phyloP scores from a whole-genome alignment of 2,113 vertebrate species.

The Nematolebias whitei region DNA sequence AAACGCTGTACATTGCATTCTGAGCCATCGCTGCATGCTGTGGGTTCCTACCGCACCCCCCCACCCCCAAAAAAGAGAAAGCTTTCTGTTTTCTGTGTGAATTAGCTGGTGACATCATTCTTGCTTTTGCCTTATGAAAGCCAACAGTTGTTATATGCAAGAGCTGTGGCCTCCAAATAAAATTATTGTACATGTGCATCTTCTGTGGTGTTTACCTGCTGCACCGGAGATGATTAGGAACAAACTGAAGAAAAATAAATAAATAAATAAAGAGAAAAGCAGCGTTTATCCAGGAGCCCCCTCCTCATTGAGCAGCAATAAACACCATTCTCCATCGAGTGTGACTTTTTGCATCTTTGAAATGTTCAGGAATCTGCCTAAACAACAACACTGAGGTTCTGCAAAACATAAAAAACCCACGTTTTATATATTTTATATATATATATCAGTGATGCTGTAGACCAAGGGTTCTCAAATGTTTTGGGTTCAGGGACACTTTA shows the following conservation, averaged over 20 bases:
- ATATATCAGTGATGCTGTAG: no score
- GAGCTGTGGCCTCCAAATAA: conserved; percentile 99
- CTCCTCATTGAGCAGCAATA: not conserved
- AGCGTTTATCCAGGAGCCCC: not conserved
- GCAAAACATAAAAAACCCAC: no score
- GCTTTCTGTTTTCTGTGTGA: conserved; percentile 92
- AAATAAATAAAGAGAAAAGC: not conserved
- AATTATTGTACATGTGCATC: conserved; percentile 88
- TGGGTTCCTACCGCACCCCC: conserved; percentile 80
- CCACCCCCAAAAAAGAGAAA: conserved; percentile 78
- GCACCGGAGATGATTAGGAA: not conserved
- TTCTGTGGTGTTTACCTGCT: conserved; percentile 47
- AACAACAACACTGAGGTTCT: not conserved
- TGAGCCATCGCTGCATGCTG: conserved; percentile 92
- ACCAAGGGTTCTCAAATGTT: no score
- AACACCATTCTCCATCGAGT: not conserved
- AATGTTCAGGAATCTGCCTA: conserved; percentile 9
- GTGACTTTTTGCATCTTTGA: not conserved
- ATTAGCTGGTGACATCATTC: conserved; percentile 94
- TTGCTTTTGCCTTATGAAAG: conserved; percentile 99
- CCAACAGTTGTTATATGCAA: conserved; percentile 99
- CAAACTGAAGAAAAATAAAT: not conserved
- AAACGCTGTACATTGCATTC: conserved; percentile 97
- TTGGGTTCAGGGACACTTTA: no score
- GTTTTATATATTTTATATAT: no score